phyloP scores from a whole-genome alignment of 2,888 invertebrate genomes.

The Ischnus inquisitorius region DNA sequence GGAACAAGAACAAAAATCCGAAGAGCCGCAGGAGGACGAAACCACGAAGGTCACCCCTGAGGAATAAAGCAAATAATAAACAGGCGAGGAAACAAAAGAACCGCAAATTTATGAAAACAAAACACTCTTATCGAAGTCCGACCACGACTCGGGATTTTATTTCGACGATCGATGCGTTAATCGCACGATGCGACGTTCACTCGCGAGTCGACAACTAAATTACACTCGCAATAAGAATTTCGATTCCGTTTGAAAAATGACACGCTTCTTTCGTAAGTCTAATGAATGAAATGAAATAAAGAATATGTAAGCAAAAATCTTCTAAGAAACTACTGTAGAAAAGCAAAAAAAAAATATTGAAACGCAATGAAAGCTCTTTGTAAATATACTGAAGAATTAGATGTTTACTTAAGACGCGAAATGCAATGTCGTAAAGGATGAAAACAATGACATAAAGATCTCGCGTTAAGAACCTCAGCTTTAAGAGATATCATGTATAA shows the following conservation, averaged over 20 bases:
- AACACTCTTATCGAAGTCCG: conserved; percentile 63
- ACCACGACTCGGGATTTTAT: conserved; percentile 70
- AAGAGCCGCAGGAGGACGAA: conserved; percentile 70
- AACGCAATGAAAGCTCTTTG: conserved; percentile 66
- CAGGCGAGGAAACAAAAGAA: conserved; percentile 59
- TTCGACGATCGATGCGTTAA: conserved; percentile 55
- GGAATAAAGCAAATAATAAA: conserved; percentile 71
- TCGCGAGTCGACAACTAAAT: conserved; percentile 61
- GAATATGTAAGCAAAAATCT: conserved; percentile 23
- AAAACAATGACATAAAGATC: conserved; percentile 37
- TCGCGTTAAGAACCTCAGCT: conserved; percentile 72
- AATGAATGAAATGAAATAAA: conserved; percentile 32
- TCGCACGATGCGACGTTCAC: conserved; percentile 65
- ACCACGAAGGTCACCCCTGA: conserved; percentile 69
- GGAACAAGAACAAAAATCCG: conserved; percentile 78
- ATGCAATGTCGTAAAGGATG: conserved; percentile 41
- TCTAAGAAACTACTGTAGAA: conserved; percentile 57
- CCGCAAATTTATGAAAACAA: conserved; percentile 65
- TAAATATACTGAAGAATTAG: conserved; percentile 60
- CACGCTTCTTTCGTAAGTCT: conserved; percentile 61
- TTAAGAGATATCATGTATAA: conserved; percentile 75
- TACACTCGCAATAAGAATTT: conserved; percentile 67
- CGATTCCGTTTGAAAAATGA: conserved; percentile 57
- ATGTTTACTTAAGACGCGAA: conserved; percentile 47
- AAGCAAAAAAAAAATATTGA: conserved; percentile 33